Base-by-base conservation (phyloP, 2,113 vertebrate genomes). In the Trogon melanurus region DNA sequence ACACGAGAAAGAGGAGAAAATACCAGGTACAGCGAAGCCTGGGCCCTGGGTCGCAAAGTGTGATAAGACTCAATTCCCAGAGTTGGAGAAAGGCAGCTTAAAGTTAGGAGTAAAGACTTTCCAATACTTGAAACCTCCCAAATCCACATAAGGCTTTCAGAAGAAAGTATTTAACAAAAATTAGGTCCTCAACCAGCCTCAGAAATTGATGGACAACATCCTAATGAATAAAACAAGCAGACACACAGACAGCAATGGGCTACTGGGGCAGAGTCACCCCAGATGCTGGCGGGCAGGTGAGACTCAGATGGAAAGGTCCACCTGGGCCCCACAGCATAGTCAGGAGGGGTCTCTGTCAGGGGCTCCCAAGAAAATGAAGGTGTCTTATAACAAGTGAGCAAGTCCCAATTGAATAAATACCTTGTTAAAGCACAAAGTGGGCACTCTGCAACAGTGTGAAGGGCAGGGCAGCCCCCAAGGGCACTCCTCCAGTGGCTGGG, bases 401-500 rank as follows among this genome's bases (percentile, higher is more conserved):
- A 56, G 41, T 66, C 6, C 30, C 36, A 12, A 6, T 5, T 34
- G 47, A 54, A 62, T 79, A 73, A 88, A 74, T 17, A 47, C 21
- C 47, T 25, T 47, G 26, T 48, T 73, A 60, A 53, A 91, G 20
- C 34, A 83, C 36, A 19, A 6, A 30, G 56, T 1, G 29, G 34
- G 19, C 3, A 4, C 38, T 29, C 22, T 25, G 34, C 41, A 9
- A 32, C 0, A 5, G 20, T 7, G 73, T 0, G 1, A 26, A 58
- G 61, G 21, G 61, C 72, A 69, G 48, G 54, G 44, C 36, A 44
- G n/a, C 13, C 13, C 48, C 48, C 44, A 9, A 3, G 41, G 32
- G 36, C 48, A 21, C 76, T 64, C 20, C 57, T 65, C 75, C 25
- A 17, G 64, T 13, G 1, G 16, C 38, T 65, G 57, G 64, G n/a